These are phyloP conservation scores for Palythoa caribaeorum DNA, from an alignment of 92 coral and sea anemone species.

Conservation along the genomic window DNA sequence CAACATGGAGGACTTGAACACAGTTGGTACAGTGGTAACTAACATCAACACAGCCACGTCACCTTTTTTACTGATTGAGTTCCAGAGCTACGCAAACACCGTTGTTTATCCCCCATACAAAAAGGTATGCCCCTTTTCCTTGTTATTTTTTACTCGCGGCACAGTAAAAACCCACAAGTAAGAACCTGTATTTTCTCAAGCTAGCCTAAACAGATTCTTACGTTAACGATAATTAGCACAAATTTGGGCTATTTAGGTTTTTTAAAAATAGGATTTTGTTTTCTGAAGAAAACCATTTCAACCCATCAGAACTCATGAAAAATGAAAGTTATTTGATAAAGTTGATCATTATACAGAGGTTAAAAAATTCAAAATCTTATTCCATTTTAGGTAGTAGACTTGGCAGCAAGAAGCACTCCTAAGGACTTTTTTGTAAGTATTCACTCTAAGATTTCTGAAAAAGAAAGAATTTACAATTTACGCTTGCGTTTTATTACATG, in stretches of 20 bases:
- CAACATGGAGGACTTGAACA: conserved; percentile 86
- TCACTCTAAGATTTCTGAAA: not conserved
- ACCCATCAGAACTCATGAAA: not conserved
- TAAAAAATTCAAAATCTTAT: not conserved
- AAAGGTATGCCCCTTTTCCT: conserved; percentile 53
- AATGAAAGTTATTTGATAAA: too few relatives aligned
- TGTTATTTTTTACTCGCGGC: too few relatives aligned
- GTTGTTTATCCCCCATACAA: conserved; percentile 93
- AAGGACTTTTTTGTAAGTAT: conserved; percentile 73
- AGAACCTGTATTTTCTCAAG: too few relatives aligned
- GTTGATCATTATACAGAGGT: not conserved
- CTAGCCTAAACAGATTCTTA: too few relatives aligned
- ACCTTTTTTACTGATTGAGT: conserved; percentile 81
- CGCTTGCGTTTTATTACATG: too few relatives aligned
- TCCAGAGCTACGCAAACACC: conserved; percentile 78
- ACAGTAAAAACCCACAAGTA: too few relatives aligned
- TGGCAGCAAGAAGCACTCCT: conserved; percentile 74
- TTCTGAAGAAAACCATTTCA: too few relatives aligned
- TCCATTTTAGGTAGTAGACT: conserved; percentile 63
- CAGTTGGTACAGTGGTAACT: conserved; percentile 96
- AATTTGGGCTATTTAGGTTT: too few relatives aligned
- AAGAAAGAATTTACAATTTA: too few relatives aligned
- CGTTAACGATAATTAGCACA: too few relatives aligned
- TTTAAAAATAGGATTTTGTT: too few relatives aligned
- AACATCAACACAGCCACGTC: conserved; percentile 90